Conservation (phyloP, 2,797 vertebrate species). For the Lacerta agilis region DNA sequence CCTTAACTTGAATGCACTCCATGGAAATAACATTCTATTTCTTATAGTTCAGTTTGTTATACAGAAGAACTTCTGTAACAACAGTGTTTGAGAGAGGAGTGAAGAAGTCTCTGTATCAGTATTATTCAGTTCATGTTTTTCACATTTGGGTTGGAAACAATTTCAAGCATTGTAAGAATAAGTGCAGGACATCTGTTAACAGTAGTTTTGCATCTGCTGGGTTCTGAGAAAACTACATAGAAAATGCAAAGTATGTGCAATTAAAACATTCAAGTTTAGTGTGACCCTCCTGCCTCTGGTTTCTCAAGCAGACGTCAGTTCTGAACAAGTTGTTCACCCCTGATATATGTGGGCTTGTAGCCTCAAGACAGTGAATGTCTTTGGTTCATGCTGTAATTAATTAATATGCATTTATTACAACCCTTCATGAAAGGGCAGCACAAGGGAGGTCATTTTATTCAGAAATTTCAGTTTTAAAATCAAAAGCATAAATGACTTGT, state of each 20-base stretch:
- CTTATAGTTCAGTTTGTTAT: not conserved
- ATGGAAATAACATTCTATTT: not conserved
- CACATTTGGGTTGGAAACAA: constrained; percentile 10
- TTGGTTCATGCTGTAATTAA: not conserved
- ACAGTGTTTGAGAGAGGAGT: constrained; percentile 1
- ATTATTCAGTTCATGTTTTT: constrained; percentile 3
- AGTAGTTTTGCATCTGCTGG: constrained; percentile 18
- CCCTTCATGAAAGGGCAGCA: too few species aligned
- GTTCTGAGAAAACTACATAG: not conserved
- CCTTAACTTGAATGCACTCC: not conserved
- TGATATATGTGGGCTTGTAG: not conserved
- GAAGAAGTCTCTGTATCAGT: constrained; percentile 45
- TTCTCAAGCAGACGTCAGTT: not conserved
- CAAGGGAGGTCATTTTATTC: not conserved
- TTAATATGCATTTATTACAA: too few species aligned
- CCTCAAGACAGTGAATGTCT: not conserved
- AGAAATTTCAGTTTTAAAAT: not conserved
- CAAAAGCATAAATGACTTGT: not conserved
- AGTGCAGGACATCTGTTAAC: constrained; percentile 15
- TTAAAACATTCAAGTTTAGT: not conserved
- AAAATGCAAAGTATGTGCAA: constrained; percentile 5
- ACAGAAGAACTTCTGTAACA: not conserved
- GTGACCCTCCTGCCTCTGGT: not conserved
- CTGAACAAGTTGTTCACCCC: not conserved
- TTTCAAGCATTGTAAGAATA: not conserved